Evolutionary conservation across 1,140 invertebrate species (phyloP).

Genomic region (Manduca sexta): DNA sequence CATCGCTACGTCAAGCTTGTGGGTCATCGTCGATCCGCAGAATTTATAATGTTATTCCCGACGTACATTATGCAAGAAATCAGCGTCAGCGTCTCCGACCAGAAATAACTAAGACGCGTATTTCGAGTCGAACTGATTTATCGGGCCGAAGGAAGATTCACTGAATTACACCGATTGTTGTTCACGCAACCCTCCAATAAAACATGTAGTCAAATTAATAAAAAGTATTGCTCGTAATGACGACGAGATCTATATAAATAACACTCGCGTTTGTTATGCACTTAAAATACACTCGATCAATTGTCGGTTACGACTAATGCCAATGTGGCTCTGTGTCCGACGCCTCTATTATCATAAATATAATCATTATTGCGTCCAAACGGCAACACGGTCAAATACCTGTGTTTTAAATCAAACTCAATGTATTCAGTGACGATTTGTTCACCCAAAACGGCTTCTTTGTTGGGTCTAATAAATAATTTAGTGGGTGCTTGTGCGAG

Average conservation of each 20-base stretch:
- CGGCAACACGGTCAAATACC: conserved; percentile 53
- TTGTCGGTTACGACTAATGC: conserved; percentile 23
- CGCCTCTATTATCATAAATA: conserved; percentile 42
- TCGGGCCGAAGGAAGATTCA: conserved; percentile 6
- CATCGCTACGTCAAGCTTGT: conserved; percentile 16
- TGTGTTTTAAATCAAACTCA: conserved; percentile 49
- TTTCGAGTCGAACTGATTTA: conserved; percentile 25
- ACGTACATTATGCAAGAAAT: conserved; percentile 34
- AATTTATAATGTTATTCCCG: conserved; percentile 33
- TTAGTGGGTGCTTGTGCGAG: conserved; percentile 12
- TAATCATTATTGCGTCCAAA: conserved; percentile 37
- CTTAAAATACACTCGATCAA: conserved; percentile 23
- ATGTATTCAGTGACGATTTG: conserved; percentile 37
- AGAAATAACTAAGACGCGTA: conserved; percentile 25
- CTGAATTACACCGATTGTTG: conserved; percentile 14
- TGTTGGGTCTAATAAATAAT: conserved; percentile 47
- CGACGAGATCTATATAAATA: conserved; percentile 23
- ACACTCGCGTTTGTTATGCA: conserved; percentile 22
- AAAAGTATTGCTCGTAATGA: conserved; percentile 21
- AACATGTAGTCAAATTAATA: conserved; percentile 21
- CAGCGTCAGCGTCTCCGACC: conserved; percentile 16
- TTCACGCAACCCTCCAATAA: conserved; percentile 8
- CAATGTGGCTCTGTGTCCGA: conserved; percentile 28
- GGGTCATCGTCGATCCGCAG: conserved; percentile 17
- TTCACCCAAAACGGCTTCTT: conserved; percentile 35